Evolutionary conservation across 1,140 invertebrate genomes (phyloP), one percentile per base, ranked within the genome.

Genomic region (Drosophila ogumai): DNA sequence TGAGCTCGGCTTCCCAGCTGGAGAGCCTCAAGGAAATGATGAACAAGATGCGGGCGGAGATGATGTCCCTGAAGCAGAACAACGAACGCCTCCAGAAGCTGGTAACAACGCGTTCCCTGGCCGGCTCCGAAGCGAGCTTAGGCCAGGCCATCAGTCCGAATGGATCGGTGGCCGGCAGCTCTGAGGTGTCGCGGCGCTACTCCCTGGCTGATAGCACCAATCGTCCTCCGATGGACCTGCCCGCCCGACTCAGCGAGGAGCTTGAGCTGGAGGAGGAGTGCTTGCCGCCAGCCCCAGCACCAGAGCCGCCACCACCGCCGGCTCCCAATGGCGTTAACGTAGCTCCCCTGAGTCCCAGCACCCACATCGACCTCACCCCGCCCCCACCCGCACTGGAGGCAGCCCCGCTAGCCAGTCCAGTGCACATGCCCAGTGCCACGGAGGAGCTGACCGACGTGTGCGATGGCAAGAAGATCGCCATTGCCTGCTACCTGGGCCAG

Each of bases 21-120:
- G 98, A 99, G 93, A 98, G 97, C 68, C 94, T 99, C 1, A 98
- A 98, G 92, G 98, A 99, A 91, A 98, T 97, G 41, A 97, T 99
- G 86, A 98, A 96, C 84, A 98, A 98, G 93, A 98, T 99, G 98
- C 96, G 97, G 93, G 96, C 96, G 92, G 98, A 99, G 93, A 99
- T 99, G 98, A 93, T 98, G 79, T 98, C 96, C 81, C 93, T 99
- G 78, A 99, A 99, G 91, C 98, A 99, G 87, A 99, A 99, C 91
- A 99, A 99, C 92, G 98, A 99, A 85, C 94, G 98, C 38, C 94
- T 99, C 1, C 98, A 99, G 85, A 95, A 97, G 77, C 93, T 98
- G 75, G 96, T 98, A 2, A 96, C 96, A 6, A 96, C 95, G 28
- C 96, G 97, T 81, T 97, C 96, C 0, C 90, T 97, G 40, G 96